These are phyloP conservation scores for Diabrotica balteata DNA, from an alignment of 2,888 invertebrate genomes.

Conservation along the genomic window DNA sequence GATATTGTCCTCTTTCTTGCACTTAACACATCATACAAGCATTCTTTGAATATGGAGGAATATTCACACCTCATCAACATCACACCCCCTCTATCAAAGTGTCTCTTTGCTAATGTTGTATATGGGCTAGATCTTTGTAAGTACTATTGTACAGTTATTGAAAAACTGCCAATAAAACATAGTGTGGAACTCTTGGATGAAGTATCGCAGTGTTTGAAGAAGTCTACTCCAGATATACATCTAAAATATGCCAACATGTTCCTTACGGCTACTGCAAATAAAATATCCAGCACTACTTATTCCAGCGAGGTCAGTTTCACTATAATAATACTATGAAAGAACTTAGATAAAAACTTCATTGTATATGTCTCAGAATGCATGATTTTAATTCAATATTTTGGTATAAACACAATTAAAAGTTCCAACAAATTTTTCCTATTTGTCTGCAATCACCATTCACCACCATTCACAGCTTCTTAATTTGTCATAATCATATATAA, in stretches of 20 bases:
- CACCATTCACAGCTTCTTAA: no score
- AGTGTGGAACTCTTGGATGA: constrained; percentile 48
- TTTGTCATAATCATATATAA: no score
- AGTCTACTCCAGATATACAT: constrained; percentile 41
- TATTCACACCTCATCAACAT: constrained; percentile 51
- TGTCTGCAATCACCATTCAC: no score
- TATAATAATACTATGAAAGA: no score
- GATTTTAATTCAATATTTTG: constrained; percentile 4
- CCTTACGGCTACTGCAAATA: constrained; percentile 38
- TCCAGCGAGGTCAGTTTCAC: constrained; percentile 14
- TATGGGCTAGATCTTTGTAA: constrained; percentile 43
- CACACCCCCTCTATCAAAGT: constrained; percentile 52
- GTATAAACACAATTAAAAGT: no score
- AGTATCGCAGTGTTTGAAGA: constrained; percentile 47
- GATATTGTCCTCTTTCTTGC: constrained; percentile 50
- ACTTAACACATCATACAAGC: constrained; percentile 52
- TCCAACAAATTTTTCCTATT: no score
- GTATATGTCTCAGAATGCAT: background rate
- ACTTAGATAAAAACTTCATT: background rate
- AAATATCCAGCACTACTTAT: constrained; percentile 23
- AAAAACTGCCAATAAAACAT: constrained; percentile 42
- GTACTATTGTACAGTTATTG: constrained; percentile 43
- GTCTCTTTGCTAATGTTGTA: constrained; percentile 49
- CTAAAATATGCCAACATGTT: constrained; percentile 41
- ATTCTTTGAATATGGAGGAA: constrained; percentile 44